Percentiles rank a stretch among this genome's conserved stretches.
These are phyloP conservation scores for Papilio demoleus DNA, from an alignment of 2,888 invertebrate species.

Conservation along the genomic window DNA sequence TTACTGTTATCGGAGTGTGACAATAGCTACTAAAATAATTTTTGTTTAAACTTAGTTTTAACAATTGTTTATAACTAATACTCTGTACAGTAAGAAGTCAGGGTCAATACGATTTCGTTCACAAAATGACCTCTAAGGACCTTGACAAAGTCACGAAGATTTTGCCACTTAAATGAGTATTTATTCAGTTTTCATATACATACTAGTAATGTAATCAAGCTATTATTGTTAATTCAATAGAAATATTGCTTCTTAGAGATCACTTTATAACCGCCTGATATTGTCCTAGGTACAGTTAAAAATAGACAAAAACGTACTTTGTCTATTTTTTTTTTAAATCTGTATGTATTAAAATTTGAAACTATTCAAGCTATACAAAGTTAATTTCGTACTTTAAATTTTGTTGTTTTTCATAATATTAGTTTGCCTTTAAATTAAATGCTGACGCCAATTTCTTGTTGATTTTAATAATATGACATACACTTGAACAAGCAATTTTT, in stretches of 20 bases:
- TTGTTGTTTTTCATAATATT: background rate
- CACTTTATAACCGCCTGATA: background rate
- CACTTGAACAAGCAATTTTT: conserved; percentile 3
- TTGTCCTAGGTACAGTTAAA: too few species aligned
- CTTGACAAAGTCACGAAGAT: conserved; percentile 31
- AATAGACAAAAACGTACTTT: too few species aligned
- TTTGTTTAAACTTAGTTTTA: background rate
- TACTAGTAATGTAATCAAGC: background rate
- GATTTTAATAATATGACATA: background rate
- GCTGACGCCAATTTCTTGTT: conserved; percentile 4
- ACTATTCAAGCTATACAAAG: too few species aligned
- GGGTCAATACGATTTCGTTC: conserved; percentile 29
- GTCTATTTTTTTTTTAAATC: background rate
- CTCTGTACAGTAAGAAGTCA: conserved; percentile 15
- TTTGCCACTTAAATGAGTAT: conserved; percentile 5
- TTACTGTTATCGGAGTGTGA: too few species aligned
- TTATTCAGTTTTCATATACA: conserved; percentile 6
- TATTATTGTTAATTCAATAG: background rate
- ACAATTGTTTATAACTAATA: background rate
- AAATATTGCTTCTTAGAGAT: background rate
- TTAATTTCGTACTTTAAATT: background rate
- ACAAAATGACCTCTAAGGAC: conserved; percentile 20
- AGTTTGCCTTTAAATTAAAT: background rate
- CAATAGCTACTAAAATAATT: too few species aligned
- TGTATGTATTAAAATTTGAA: too few species aligned